phyloP scores from a whole-genome alignment of 2,113 vertebrate genomes.

The Pteronura brasiliensis region DNA sequence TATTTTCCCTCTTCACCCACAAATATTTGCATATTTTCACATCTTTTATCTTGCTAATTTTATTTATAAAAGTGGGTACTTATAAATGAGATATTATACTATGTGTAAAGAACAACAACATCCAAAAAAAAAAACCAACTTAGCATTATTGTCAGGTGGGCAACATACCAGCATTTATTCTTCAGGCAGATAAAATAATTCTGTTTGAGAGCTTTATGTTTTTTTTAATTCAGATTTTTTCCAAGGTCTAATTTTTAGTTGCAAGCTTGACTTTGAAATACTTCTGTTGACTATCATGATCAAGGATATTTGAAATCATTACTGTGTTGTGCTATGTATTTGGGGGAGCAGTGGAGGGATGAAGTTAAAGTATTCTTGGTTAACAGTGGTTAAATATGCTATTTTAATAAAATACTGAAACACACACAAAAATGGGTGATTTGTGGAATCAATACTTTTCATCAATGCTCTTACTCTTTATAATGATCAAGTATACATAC shows the following conservation, averaged over 20 bases:
- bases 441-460: background rate
- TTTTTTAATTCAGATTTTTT: constrained; percentile 80
- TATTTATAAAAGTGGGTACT: constrained; percentile 88
- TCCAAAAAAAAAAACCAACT: constrained; percentile 45
- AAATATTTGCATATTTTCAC: constrained; percentile 82
- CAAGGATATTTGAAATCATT: constrained; percentile 87
- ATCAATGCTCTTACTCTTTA: background rate
- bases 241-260: constrained; percentile 81
- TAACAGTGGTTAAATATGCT: constrained; percentile 90
- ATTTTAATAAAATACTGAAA: constrained; percentile 97
- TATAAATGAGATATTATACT: constrained; percentile 82
- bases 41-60: constrained; percentile 87
- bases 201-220: constrained; percentile 83
- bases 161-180: constrained; percentile 65
- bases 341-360: constrained; percentile 61
- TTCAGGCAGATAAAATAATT: constrained; percentile 76
- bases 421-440: background rate
- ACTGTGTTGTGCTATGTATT: constrained; percentile 83
- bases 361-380: constrained; percentile 86
- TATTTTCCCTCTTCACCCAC: no score
- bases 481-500: background rate
- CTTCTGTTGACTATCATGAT: constrained; percentile 81
- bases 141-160: constrained; percentile 75
- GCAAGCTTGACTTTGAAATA: constrained; percentile 84
- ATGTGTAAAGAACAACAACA: constrained; percentile 78